Conservation (phyloP, 2,113 vertebrate genomes). For the Brachypteracias leptosomus region DNA sequence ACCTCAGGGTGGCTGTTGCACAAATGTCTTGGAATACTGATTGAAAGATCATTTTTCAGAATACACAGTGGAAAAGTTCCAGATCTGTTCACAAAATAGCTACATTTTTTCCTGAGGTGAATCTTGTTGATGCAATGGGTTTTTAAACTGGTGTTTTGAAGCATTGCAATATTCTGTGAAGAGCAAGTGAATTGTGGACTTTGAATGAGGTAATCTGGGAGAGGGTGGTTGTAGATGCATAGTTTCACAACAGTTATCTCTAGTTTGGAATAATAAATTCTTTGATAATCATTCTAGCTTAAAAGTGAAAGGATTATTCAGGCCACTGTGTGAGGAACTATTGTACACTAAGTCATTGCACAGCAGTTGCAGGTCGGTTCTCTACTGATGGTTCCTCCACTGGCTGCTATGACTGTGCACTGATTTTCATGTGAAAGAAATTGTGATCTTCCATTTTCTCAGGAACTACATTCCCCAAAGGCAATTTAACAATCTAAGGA, state of each 20-base stretch:
- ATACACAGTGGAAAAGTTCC: not conserved
- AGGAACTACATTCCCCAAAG: not conserved
- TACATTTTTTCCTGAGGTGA: not conserved
- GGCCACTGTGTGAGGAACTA: not conserved
- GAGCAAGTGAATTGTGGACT: not conserved
- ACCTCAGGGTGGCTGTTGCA: not conserved
- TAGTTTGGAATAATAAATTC: not conserved
- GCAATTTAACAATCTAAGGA: not conserved
- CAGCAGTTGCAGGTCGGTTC: not conserved
- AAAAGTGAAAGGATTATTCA: not conserved
- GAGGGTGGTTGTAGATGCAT: not conserved
- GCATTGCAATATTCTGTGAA: not conserved
- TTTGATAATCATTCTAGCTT: not conserved
- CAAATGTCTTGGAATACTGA: not conserved
- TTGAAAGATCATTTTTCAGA: not conserved
- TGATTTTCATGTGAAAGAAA: not conserved
- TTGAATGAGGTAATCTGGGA: not conserved
- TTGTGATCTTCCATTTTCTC: not conserved
- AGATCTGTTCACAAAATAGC: not conserved
- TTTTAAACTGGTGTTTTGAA: not conserved
- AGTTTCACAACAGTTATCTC: not conserved
- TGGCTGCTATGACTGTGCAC: not conserved
- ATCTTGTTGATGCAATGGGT: not conserved
- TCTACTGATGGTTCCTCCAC: not conserved
- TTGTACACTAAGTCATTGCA: not conserved